Evolutionary conservation across 2,888 invertebrate species (phyloP).

Genomic region (Diogma glabrata): DNA sequence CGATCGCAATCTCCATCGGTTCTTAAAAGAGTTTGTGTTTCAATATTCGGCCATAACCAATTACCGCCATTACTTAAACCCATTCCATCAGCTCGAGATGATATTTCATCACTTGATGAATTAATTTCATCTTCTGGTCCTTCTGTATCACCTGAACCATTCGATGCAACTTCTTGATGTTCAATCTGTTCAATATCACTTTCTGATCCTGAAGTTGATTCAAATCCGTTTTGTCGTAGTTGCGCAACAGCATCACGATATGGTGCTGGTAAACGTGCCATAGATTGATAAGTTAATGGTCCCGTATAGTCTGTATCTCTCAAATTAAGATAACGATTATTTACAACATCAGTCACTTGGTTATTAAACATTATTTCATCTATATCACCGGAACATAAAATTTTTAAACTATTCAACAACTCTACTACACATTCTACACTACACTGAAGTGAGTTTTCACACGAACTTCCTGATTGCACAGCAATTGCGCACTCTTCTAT

Average conservation of each 20-base stretch:
- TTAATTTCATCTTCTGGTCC: constrained; percentile 57
- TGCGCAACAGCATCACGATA: constrained; percentile 64
- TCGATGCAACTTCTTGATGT: constrained; percentile 56
- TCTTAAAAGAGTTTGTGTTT: constrained; percentile 33
- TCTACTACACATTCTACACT: constrained; percentile 76
- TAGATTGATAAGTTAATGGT: constrained; percentile 72
- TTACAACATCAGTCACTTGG: constrained; percentile 44
- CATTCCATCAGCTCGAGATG: constrained; percentile 29
- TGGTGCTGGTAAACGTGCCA: constrained; percentile 70
- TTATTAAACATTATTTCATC: constrained; percentile 42
- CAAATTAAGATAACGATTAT: constrained; percentile 51
- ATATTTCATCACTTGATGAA: constrained; percentile 37
- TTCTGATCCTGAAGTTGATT: constrained; percentile 43
- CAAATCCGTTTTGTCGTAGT: constrained; percentile 51
- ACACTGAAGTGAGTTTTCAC: constrained; percentile 62
- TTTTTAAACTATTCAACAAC: constrained; percentile 69
- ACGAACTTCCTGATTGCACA: constrained; percentile 52
- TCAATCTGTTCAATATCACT: constrained; percentile 59
- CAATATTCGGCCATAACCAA: constrained; percentile 36
- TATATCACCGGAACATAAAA: constrained; percentile 65
- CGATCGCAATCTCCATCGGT: constrained; percentile 70
- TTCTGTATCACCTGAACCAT: constrained; percentile 55
- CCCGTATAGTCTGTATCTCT: constrained; percentile 73
- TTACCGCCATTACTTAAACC: constrained; percentile 22
- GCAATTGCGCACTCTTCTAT: constrained; percentile 80